phyloP scores from a whole-genome alignment of 2,797 vertebrate species.

The Hippocampus kuda region DNA sequence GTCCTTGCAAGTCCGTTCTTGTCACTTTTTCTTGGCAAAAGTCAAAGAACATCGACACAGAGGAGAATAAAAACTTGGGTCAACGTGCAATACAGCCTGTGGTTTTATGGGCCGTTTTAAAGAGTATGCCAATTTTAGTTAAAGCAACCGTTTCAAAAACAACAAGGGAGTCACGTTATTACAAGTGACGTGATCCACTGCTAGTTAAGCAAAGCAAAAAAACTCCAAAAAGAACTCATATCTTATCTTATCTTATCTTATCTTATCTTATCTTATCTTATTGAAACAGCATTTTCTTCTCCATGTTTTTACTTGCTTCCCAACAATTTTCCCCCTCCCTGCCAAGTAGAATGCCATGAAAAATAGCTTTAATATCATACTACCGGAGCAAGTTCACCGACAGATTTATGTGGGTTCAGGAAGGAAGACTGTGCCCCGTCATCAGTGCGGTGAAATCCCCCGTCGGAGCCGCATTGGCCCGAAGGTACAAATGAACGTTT shows the following conservation, averaged over 20 bases:
- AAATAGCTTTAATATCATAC: constrained; percentile 66
- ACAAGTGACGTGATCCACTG: constrained; percentile 7
- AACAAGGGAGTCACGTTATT: neutral
- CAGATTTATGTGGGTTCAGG: constrained; percentile 72
- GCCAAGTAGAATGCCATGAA: constrained; percentile 48
- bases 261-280: too few species aligned
- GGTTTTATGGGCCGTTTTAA: neutral
- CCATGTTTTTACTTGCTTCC: constrained; percentile 8
- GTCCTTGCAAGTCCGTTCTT: constrained; percentile 60
- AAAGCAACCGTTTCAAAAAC: neutral
- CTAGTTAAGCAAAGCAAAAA: constrained; percentile 2
- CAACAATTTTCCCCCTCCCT: constrained; percentile 35
- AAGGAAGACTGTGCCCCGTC: constrained; percentile 65
- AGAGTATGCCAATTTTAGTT: neutral
- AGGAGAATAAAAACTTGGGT: neutral
- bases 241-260: too few species aligned
- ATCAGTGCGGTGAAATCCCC: constrained; percentile 60
- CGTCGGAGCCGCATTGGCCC: constrained; percentile 43
- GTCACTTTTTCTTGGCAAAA: constrained; percentile 45
- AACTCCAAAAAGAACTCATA: constrained; percentile 4
- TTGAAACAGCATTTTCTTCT: constrained; percentile 13
- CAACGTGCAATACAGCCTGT: too few species aligned
- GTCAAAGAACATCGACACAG: neutral
- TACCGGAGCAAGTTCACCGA: constrained; percentile 51
- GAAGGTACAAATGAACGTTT: constrained; percentile 53